Evolutionary conservation across 92 coral and sea anemone genomes (phyloP).

Genomic region (Parazoanthus darwini): DNA sequence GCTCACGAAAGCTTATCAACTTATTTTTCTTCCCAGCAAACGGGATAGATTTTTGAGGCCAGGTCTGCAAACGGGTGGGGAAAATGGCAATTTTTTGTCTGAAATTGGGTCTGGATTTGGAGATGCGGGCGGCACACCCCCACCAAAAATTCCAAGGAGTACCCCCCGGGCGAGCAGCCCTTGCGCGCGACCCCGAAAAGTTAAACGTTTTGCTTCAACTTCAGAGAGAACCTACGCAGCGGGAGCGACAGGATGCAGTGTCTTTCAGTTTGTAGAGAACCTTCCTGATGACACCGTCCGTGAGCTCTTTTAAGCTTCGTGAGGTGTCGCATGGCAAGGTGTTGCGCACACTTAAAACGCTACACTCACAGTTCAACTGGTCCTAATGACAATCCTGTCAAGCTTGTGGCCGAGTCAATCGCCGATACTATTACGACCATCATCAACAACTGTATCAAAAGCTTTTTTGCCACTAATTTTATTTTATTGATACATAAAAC

Average conservation of each 20-base stretch:
- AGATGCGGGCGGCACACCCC: too few species aligned
- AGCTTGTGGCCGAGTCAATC: background rate
- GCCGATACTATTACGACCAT: background rate
- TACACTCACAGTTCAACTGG: background rate
- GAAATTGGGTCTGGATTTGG: too few species aligned
- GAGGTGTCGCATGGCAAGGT: slow-evolving; percentile 30
- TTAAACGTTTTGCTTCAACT: slow-evolving; percentile 37
- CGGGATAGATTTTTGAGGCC: too few species aligned
- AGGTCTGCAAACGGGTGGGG: too few species aligned
- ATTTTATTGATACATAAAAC: too few species aligned
- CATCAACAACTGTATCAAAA: background rate
- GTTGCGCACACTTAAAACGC: slow-evolving; percentile 24
- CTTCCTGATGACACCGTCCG: slow-evolving; percentile 19
- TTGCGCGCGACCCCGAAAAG: slow-evolving; percentile 47
- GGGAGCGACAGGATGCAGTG: background rate
- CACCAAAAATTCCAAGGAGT: too few species aligned
- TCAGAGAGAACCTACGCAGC: slow-evolving; percentile 45
- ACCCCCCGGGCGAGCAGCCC: slow-evolving; percentile 23
- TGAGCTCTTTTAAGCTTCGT: slow-evolving; percentile 12
- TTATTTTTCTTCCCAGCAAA: too few species aligned
- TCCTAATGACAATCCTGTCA: background rate
- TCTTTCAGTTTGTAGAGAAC: slow-evolving; percentile 29
- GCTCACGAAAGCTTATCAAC: too few species aligned
- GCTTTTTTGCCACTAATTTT: too few species aligned
- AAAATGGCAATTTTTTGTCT: too few species aligned